Percentiles rank a stretch among this genome's conserved stretches.
Conservation (phyloP, 2,113 vertebrate genomes). For the Corythoichthys haematopterus region DNA sequence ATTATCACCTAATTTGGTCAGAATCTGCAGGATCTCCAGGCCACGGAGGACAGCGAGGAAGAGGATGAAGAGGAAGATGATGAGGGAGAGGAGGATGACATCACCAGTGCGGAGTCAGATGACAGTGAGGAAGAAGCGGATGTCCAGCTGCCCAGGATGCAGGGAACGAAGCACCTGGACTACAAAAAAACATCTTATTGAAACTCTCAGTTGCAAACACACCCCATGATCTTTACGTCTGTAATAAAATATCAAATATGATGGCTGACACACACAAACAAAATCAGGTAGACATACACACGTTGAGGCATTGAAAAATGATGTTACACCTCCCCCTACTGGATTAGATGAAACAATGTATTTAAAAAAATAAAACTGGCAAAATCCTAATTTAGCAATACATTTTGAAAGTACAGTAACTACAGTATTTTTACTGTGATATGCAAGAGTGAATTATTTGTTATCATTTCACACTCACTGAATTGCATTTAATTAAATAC, state of each 20-base stretch:
- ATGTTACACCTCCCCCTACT: slow-evolving; percentile 50
- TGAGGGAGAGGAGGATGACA: slow-evolving; percentile 78
- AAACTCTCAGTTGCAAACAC: slow-evolving; percentile 38
- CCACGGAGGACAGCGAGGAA: slow-evolving; percentile 77
- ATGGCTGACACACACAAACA: slow-evolving; percentile 15
- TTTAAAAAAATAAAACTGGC: background rate
- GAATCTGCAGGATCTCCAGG: slow-evolving; percentile 79
- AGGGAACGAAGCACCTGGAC: slow-evolving; percentile 80
- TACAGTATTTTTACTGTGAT: background rate
- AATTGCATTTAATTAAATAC: background rate
- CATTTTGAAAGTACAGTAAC: background rate
- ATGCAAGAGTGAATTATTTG: background rate
- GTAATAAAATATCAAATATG: slow-evolving; percentile 31
- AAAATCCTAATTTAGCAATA: background rate
- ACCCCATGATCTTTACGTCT: slow-evolving; percentile 21
- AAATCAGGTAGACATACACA: slow-evolving; percentile 36
- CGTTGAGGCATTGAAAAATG: slow-evolving; percentile 43
- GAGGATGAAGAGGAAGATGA: slow-evolving; percentile 80
- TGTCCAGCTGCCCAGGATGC: slow-evolving; percentile 67
- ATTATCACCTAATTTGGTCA: slow-evolving; percentile 40
- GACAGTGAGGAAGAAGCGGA: slow-evolving; percentile 84
- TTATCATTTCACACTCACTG: background rate
- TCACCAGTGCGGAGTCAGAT: slow-evolving; percentile 86
- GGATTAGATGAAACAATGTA: slow-evolving; percentile 15
- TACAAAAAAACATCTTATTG: slow-evolving; percentile 88